A percentile compares a stretch with the other conserved stretches of the same genome.
phyloP scores from a whole-genome alignment of 2,888 invertebrate species.

The Stenurella melanura region DNA sequence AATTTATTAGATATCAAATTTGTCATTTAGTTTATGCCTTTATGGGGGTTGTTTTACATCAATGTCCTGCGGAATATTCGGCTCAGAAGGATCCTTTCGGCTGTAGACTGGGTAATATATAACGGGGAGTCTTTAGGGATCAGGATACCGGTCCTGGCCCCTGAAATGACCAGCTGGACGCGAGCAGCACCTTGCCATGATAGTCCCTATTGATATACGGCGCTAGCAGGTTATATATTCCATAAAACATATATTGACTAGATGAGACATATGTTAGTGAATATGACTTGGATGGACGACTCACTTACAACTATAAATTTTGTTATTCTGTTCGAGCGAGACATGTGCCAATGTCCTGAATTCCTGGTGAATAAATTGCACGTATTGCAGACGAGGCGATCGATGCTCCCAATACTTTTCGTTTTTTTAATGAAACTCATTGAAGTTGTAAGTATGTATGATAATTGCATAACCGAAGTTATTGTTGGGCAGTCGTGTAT shows the following conservation, averaged over 20 bases:
- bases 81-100: slow-evolving; percentile 34
- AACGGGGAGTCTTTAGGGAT: slow-evolving; percentile 58
- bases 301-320: slow-evolving; percentile 37
- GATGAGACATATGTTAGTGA: slow-evolving; percentile 67
- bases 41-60: slow-evolving; percentile 58
- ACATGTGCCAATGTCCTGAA: slow-evolving; percentile 30
- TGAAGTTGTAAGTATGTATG: too few species aligned
- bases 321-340: slow-evolving; percentile 13
- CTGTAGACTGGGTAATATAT: slow-evolving; percentile 53
- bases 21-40: slow-evolving; percentile 51
- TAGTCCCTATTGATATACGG: slow-evolving; percentile 73
- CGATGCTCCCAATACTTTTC: background rate
- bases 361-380: slow-evolving; percentile 27
- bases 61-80: slow-evolving; percentile 58
- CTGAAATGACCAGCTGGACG: slow-evolving; percentile 61
- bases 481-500: too few species aligned
- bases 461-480: too few species aligned
- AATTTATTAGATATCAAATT: slow-evolving; percentile 55
- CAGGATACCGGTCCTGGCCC: slow-evolving; percentile 54
- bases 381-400: background rate
- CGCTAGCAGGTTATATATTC: slow-evolving; percentile 71
- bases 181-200: slow-evolving; percentile 72
- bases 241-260: slow-evolving; percentile 72
- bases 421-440: background rate
- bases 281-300: slow-evolving; percentile 66